Percentiles rank a stretch among this genome's conserved stretches.
These are phyloP conservation scores for Colletes collaris DNA, from an alignment of 2,888 invertebrate species.

Conservation along the genomic window DNA sequence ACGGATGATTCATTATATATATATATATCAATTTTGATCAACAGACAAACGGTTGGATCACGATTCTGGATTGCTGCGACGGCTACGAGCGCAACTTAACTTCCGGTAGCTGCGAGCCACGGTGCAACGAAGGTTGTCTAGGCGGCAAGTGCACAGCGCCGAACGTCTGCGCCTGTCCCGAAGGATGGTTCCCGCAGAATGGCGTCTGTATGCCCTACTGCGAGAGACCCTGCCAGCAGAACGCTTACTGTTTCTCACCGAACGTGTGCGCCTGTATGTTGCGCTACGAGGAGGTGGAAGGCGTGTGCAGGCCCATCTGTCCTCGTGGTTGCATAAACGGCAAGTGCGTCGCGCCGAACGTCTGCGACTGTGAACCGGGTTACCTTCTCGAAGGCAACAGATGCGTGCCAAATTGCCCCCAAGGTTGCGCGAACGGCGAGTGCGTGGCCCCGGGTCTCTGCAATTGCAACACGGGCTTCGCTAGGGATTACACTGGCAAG, in stretches of 20 bases:
- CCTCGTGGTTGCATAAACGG: slow-evolving; percentile 70
- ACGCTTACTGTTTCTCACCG: slow-evolving; percentile 84
- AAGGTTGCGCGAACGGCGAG: slow-evolving; percentile 80
- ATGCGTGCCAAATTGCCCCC: slow-evolving; percentile 74
- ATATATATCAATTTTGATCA: too few relatives aligned
- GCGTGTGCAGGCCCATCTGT: slow-evolving; percentile 83
- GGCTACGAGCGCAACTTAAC: slow-evolving; percentile 87
- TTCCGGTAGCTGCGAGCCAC: slow-evolving; percentile 85
- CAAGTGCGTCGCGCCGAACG: slow-evolving; percentile 72
- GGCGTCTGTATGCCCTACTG: slow-evolving; percentile 87
- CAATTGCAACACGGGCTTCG: slow-evolving; percentile 83
- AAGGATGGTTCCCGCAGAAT: slow-evolving; percentile 85
- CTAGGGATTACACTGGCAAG: slow-evolving; percentile 83
- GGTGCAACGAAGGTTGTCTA: slow-evolving; percentile 87
- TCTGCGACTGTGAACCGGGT: slow-evolving; percentile 75
- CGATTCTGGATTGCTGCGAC: slow-evolving; percentile 87
- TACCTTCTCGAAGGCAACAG: slow-evolving; percentile 72
- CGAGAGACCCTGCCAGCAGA: slow-evolving; percentile 84
- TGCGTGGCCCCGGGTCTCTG: slow-evolving; percentile 85
- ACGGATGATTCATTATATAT: too few relatives aligned
- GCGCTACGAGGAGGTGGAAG: slow-evolving; percentile 83
- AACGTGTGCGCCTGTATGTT: slow-evolving; percentile 86
- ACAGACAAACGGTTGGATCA: slow-evolving; percentile 69
- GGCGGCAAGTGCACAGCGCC: slow-evolving; percentile 89
- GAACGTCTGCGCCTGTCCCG: slow-evolving; percentile 87